phyloP scores from a whole-genome alignment of 2,888 invertebrate genomes.

The Harpagoxenus sublaevis region DNA sequence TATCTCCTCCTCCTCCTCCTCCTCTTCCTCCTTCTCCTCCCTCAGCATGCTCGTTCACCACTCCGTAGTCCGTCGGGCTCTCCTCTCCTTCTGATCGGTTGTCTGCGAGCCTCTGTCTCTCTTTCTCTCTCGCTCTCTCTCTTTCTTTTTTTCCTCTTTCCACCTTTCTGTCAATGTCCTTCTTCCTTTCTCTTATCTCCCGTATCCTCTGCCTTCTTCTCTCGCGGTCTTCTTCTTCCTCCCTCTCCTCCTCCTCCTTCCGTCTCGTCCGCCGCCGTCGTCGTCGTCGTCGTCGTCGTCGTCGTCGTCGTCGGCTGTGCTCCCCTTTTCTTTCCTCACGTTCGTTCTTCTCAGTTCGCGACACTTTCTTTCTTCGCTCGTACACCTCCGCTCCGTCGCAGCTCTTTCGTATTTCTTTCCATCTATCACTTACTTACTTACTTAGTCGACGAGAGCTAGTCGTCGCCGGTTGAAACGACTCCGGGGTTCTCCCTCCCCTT shows the following conservation, averaged over 20 bases:
- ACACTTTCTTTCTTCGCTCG: constrained; percentile 38
- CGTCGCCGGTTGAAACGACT: background rate
- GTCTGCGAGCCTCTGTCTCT: constrained; percentile 43
- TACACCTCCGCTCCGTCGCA: background rate
- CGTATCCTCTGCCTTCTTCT: constrained; percentile 52
- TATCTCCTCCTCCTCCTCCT: constrained; percentile 53
- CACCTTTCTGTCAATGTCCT: constrained; percentile 56
- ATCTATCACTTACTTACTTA: background rate
- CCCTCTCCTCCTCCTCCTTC: background rate
- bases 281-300: background rate
- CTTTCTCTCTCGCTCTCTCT: constrained; percentile 28
- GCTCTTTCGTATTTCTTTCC: background rate
- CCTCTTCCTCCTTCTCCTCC: constrained; percentile 37
- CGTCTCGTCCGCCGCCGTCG: background rate
- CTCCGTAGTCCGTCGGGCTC: background rate
- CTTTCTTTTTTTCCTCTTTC: constrained; percentile 48
- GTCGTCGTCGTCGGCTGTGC: constrained; percentile 46
- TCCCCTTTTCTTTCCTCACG: constrained; percentile 41
- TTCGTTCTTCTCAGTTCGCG: constrained; percentile 3
- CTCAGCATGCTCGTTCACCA: constrained; percentile 7
- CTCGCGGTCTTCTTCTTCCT: background rate
- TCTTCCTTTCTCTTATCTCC: constrained; percentile 73
- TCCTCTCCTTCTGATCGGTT: constrained; percentile 40
- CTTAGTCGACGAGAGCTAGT: background rate
- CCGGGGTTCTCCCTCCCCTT: no score